phyloP scores from a whole-genome alignment of 1,140 invertebrate genomes.

The Heterodera schachtii region DNA sequence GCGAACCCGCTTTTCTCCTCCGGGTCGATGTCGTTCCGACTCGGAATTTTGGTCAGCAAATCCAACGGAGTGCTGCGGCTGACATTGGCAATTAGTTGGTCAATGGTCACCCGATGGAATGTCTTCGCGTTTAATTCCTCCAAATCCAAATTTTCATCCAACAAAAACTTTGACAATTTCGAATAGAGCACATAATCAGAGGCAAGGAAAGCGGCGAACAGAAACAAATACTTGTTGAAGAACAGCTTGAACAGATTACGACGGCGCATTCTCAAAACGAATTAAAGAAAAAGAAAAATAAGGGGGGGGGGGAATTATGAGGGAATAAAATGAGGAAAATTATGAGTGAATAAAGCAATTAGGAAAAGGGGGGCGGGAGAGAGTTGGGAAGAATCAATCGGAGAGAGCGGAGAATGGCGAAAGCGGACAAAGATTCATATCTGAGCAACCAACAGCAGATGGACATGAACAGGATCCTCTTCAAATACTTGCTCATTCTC shows the following conservation, averaged over 20 bases:
- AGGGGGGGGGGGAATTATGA: neutral
- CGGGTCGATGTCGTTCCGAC: neutral
- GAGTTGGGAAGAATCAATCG: neutral
- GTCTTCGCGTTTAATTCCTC: neutral
- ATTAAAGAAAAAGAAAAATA: neutral
- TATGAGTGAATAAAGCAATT: neutral
- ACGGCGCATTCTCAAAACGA: neutral
- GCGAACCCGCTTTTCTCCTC: neutral
- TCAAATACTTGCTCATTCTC: no score
- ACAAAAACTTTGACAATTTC: neutral
- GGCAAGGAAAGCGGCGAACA: neutral
- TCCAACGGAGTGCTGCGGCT: slow-evolving; percentile 1
- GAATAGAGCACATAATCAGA: slow-evolving; percentile 2
- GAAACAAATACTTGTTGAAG: neutral
- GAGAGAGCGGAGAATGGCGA: neutral
- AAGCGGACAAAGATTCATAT: neutral
- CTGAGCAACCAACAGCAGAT: neutral
- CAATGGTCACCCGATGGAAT: slow-evolving; percentile 9
- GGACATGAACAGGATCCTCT: no score
- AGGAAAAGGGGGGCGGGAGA: neutral
- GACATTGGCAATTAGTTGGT: slow-evolving; percentile 1
- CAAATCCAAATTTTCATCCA: neutral
- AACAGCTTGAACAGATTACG: neutral
- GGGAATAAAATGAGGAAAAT: neutral
- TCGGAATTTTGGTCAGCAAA: slow-evolving; percentile 4